Base-by-base conservation (phyloP, 2,888 invertebrate species). In the Leptarthrus brevirostris region DNA sequence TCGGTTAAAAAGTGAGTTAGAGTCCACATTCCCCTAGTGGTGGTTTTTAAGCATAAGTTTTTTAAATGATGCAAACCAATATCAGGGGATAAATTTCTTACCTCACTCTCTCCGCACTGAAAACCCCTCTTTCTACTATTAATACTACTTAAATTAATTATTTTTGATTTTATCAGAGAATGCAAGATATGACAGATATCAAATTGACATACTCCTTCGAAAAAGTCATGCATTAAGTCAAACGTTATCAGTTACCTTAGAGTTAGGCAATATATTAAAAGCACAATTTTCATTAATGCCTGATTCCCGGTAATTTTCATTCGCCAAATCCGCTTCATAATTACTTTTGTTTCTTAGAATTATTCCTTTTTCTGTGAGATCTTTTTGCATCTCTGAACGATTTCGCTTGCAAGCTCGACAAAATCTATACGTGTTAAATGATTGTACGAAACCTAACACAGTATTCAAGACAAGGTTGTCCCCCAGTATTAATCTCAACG, bases 391-490 rank as follows among this genome's bases (percentile, higher is more conserved):
- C 40, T 75, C 49, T 22, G 24, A 14, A 58, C 73, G 73, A 22
- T 14, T 53, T 53, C 58, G 75, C 40, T 18, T 66, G 47, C 77
- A 77, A 34, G 47, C 40, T 16, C 77, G 61, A 47, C 77, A 77
- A 64, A 52, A 77, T 22, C 70, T 18, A 40, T 74, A 72, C 0
- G 76, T 56, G 56, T 69, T 75, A 53, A 77, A 77, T 12, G 76
- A 75, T 47, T 75, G 66, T n/a, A 54, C 69, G 73, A 76, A 77
- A 10, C 76, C 76, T 18, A 76, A 61, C 26, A 77, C 56, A 54
- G 75, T 74, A 74, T 78, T 77, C 0, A 78, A 24, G 16, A 76
- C 79, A 53, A 79, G 76, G 64, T 79, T 79, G 58, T 79, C 78
- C 3, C 79, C 79, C 24, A 78, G 52, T 49, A 79, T 47, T 71